A percentile compares a stretch with the other conserved stretches of the same genome.
These are phyloP conservation scores for Colostygia pectinataria DNA, from an alignment of 2,888 invertebrate species.

Conservation along the genomic window DNA sequence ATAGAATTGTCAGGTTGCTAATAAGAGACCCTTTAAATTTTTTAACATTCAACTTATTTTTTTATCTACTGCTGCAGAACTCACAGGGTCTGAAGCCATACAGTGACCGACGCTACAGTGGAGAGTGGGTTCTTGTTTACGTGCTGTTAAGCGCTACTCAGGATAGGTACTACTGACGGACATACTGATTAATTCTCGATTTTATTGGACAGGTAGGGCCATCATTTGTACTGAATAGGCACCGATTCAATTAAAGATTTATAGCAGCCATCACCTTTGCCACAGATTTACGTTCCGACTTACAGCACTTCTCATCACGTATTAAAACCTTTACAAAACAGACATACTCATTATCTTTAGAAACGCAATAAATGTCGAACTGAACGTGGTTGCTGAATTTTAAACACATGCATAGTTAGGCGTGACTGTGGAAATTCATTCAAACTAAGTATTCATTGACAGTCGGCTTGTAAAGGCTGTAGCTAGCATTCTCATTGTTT, in stretches of 20 bases:
- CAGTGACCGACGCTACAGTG: conserved; percentile 10
- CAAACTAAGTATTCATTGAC: background rate
- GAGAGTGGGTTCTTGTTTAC: conserved; percentile 1
- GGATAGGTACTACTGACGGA: conserved; percentile 18
- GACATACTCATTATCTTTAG: background rate
- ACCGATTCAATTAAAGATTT: conserved; percentile 70
- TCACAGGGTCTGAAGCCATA: background rate
- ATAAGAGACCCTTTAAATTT: no score
- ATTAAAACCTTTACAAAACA: conserved; percentile 29
- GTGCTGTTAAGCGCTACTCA: conserved; percentile 2
- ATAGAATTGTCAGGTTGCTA: no score
- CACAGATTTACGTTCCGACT: conserved; percentile 29
- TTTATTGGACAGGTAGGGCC: conserved; percentile 46
- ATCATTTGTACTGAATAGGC: conserved; percentile 58
- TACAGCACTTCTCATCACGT: conserved; percentile 33
- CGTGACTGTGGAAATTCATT: background rate
- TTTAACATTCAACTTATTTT: no score
- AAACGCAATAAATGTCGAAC: conserved; percentile 7
- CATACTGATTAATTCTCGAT: conserved; percentile 31
- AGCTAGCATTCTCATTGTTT: no score
- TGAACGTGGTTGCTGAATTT: conserved; percentile 15
- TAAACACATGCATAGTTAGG: conserved; percentile 4
- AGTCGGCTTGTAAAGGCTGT: background rate
- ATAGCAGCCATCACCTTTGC: conserved; percentile 55
- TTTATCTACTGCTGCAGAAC: no score